phyloP scores from a whole-genome alignment of 2,797 vertebrate species.

The Gobio occitaniae region DNA sequence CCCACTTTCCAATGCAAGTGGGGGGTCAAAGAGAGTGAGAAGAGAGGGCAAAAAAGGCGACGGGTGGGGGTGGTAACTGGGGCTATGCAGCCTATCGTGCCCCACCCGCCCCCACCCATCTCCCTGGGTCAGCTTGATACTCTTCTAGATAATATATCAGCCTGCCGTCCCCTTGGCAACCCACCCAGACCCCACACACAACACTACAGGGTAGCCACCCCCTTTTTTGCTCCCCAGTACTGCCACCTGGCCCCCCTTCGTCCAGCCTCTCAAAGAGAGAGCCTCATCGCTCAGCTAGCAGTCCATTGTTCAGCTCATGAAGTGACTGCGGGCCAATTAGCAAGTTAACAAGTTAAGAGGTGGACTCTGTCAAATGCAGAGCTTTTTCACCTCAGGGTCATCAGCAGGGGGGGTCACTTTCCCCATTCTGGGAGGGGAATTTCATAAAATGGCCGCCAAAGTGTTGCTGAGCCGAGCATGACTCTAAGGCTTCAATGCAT shows the following conservation, averaged over 20 bases:
- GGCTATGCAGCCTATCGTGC: slow-evolving; percentile 42
- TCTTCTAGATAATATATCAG: slow-evolving; percentile 71
- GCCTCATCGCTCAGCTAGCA: slow-evolving; percentile 70
- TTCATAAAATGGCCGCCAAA: slow-evolving; percentile 60
- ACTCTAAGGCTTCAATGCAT: neutral
- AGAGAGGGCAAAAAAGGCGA: slow-evolving; percentile 63
- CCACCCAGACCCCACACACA: slow-evolving; percentile 69
- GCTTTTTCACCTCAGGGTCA: slow-evolving; percentile 83
- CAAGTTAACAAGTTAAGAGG: slow-evolving; percentile 91
- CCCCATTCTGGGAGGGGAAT: slow-evolving; percentile 51
- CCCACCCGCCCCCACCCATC: slow-evolving; percentile 53
- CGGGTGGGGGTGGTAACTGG: slow-evolving; percentile 47
- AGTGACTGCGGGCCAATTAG: slow-evolving; percentile 85
- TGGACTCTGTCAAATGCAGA: slow-evolving; percentile 86
- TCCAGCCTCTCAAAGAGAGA: slow-evolving; percentile 63
- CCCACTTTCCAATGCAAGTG: slow-evolving; percentile 41
- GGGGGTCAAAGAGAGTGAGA: slow-evolving; percentile 57
- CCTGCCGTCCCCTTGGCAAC: slow-evolving; percentile 66
- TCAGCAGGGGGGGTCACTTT: slow-evolving; percentile 53
- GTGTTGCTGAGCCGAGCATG: slow-evolving; percentile 40
- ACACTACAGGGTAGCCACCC: slow-evolving; percentile 59
- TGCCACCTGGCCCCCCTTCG: slow-evolving; percentile 65
- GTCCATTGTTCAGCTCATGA: slow-evolving; percentile 71
- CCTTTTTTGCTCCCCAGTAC: slow-evolving; percentile 57
- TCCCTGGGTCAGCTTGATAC: slow-evolving; percentile 63